Conservation (phyloP, 2,797 vertebrate genomes). For the Malurus splendens region DNA sequence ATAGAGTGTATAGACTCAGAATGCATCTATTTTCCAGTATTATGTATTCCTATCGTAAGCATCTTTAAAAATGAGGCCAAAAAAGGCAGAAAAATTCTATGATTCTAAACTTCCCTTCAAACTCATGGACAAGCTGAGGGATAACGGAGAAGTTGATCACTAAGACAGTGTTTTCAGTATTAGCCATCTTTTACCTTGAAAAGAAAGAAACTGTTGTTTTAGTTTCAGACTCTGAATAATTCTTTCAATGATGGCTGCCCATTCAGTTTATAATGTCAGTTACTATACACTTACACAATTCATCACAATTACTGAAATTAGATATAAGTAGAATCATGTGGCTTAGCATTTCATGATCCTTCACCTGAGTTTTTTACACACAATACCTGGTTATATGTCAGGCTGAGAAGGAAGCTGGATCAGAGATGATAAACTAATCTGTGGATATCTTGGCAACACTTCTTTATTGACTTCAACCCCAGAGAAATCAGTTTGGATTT, state of each 20-base stretch:
- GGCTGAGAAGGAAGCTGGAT: neutral
- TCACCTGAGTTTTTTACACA: neutral
- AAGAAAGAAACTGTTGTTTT: neutral
- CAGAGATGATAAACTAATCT: neutral
- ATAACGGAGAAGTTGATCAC: neutral
- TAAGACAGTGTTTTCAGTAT: neutral
- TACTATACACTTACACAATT: neutral
- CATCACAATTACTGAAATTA: neutral
- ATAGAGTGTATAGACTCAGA: neutral
- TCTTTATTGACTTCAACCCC: neutral
- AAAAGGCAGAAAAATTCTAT: neutral
- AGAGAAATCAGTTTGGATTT: neutral
- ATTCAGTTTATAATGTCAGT: neutral
- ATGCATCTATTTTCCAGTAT: neutral
- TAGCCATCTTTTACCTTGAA: neutral
- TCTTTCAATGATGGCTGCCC: neutral
- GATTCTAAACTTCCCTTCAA: neutral
- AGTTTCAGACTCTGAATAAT: neutral
- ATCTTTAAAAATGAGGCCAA: neutral
- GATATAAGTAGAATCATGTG: neutral
- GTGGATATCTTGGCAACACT: neutral
- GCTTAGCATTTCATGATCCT: neutral
- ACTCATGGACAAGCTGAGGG: neutral
- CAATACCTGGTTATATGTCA: neutral
- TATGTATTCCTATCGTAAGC: neutral